Evolutionary conservation across 1,140 invertebrate species (phyloP), one percentile per base, ranked within the genome.

Genomic region (Diabrotica undecimpunctata): DNA sequence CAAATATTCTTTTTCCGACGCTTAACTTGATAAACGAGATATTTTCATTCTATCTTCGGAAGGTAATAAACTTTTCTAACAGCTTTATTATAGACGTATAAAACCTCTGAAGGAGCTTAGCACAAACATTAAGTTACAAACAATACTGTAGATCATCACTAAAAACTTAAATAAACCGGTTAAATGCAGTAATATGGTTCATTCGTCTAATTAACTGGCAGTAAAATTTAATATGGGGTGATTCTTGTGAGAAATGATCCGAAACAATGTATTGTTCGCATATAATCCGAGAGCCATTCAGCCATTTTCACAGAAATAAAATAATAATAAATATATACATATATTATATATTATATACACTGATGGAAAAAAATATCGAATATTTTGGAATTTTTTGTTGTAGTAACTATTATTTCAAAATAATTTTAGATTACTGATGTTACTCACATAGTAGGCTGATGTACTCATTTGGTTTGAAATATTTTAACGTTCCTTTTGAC

Each of bases 51-150:
- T 61, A 52, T 62, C 61, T 39, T 54, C 39, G 25, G 7, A 35
- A 62, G 61, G 51, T 13, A 12, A 54, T 62, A 54, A 62, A 62
- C 9, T n/a, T 10, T 62, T 62, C 54, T 62, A 62, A 62, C 61
- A 35, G 53, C 61, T 62, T 54, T 54, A 62, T 62, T 62, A 54
- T 38, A 62, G 53, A 62, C 61, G 10, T 62, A 62, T 62, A 62
- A 55, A 62, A 62, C 61, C 59, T 52, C 61, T 54, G 61, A 62
- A 62, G 61, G 53, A 62, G 61, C 61, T 54, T 62, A 39, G 61
- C n/a, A 53, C 51, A 62, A 62, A 62, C 61, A 54, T 54, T 62
- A 62, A 37, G 51, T 62, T 62, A 12, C 35, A 62, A 62, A 62
- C 61, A 62, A 62, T 62, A 54, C 37, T 37, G 54, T 62, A n/a